phyloP scores from a whole-genome alignment of 2,797 vertebrate species.

The Cossypha polioptera region DNA sequence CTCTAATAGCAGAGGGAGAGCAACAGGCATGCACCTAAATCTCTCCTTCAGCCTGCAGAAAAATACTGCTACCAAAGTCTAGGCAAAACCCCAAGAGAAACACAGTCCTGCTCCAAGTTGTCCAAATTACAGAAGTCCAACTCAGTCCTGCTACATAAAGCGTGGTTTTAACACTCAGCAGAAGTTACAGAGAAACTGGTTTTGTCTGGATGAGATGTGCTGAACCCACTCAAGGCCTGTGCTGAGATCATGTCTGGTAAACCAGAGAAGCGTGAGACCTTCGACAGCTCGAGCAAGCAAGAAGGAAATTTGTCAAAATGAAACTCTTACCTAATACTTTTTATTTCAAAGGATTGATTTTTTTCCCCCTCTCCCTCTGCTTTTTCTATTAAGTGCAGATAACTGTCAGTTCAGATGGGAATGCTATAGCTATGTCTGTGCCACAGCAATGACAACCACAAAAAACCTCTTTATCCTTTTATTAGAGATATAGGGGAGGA shows the following conservation, averaged over 20 bases:
- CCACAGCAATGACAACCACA: not conserved
- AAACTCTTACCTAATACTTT: constrained; percentile 32
- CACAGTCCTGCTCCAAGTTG: not conserved
- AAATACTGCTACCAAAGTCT: not conserved
- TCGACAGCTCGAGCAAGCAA: not conserved
- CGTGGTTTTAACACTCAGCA: not conserved
- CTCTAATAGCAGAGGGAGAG: not conserved
- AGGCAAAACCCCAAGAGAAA: not conserved
- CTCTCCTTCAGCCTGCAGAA: not conserved
- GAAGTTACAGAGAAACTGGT: not conserved
- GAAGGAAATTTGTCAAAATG: constrained; percentile 16
- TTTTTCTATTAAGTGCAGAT: constrained; percentile 27
- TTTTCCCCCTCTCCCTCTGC: not conserved
- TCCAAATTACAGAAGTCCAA: not conserved
- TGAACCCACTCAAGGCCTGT: not conserved
- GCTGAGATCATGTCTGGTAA: constrained; percentile 63
- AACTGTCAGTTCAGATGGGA: constrained; percentile 11
- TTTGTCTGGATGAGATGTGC: not conserved
- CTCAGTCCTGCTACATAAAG: not conserved
- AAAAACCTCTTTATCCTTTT: not conserved
- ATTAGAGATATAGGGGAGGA: not conserved
- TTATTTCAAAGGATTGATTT: constrained; percentile 15
- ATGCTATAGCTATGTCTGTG: not conserved
- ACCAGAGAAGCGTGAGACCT: constrained; percentile 33
- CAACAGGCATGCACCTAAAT: not conserved